Conservation (phyloP, 2,888 invertebrate genomes). For the Molanna angustata region DNA sequence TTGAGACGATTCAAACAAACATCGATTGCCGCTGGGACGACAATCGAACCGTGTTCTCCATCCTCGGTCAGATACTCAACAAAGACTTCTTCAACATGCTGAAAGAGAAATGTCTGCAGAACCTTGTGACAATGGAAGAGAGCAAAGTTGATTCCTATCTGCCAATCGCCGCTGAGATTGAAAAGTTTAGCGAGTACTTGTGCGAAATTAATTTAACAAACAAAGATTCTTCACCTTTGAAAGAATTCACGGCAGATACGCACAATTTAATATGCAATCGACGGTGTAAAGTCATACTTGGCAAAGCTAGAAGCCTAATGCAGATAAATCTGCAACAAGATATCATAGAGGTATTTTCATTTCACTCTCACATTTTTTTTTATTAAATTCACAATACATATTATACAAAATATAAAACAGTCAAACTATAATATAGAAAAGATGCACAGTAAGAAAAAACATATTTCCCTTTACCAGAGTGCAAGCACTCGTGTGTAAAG, state of each 20-base stretch:
- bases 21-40: slow-evolving; percentile 46
- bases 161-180: slow-evolving; percentile 46
- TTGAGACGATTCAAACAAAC: slow-evolving; percentile 50
- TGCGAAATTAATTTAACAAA: slow-evolving; percentile 50
- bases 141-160: slow-evolving; percentile 47
- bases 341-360: slow-evolving; percentile 39
- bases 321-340: slow-evolving; percentile 45
- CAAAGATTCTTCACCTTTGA: slow-evolving; percentile 44
- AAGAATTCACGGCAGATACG: slow-evolving; percentile 47
- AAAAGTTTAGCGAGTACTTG: slow-evolving; percentile 49
- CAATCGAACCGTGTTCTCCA: slow-evolving; percentile 45
- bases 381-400: too few species aligned
- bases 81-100: slow-evolving; percentile 49
- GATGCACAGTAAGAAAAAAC: too few species aligned
- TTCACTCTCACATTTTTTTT: too few species aligned
- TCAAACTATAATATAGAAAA: too few species aligned
- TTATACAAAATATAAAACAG: too few species aligned
- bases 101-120: slow-evolving; percentile 49
- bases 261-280: slow-evolving; percentile 50
- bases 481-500: too few species aligned
- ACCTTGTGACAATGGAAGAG: slow-evolving; percentile 47
- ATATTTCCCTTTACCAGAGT: too few species aligned
- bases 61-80: slow-evolving; percentile 45
- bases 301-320: slow-evolving; percentile 43
- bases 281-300: slow-evolving; percentile 49